These are phyloP conservation scores for Holothuria glaberrima DNA, from an alignment of 35 echinoderm and acorn worm genomes.

Conservation along the genomic window DNA sequence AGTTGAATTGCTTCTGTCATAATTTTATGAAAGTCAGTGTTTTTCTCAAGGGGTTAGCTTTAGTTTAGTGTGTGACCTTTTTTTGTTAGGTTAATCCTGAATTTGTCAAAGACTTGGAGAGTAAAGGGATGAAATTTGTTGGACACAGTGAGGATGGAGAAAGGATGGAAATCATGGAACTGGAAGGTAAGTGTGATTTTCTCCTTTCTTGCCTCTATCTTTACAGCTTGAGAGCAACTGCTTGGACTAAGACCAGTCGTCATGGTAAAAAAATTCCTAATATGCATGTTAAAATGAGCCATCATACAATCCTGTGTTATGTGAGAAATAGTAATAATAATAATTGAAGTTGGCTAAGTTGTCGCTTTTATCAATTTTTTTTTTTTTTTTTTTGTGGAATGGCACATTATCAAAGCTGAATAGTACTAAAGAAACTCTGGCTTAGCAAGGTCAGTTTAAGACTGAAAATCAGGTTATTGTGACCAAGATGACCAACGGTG, in stretches of 20 bases:
- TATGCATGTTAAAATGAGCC: too few species aligned
- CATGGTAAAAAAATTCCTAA: too few species aligned
- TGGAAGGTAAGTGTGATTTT: conserved; percentile 60
- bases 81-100: conserved; percentile 82
- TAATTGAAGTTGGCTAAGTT: too few species aligned
- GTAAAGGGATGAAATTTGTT: conserved; percentile 96
- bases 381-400: not conserved
- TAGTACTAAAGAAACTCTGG: not conserved
- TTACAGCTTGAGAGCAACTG: too few species aligned
- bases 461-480: too few species aligned
- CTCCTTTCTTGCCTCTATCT: too few species aligned
- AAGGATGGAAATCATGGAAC: conserved; percentile 97
- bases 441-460: too few species aligned
- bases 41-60: not conserved
- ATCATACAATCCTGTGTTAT: too few species aligned
- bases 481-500: too few species aligned
- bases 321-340: too few species aligned
- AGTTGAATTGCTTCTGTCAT: not conserved
- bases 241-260: too few species aligned
- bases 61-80: not conserved
- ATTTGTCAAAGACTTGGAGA: conserved; percentile 74
- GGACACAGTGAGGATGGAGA: conserved; percentile 92
- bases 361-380: too few species aligned
- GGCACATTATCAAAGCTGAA: not conserved
- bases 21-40: not conserved